Percentiles rank a stretch among this genome's conserved stretches.
Conservation (phyloP, 1,140 invertebrate genomes). For the Drosophila ficusphila region DNA sequence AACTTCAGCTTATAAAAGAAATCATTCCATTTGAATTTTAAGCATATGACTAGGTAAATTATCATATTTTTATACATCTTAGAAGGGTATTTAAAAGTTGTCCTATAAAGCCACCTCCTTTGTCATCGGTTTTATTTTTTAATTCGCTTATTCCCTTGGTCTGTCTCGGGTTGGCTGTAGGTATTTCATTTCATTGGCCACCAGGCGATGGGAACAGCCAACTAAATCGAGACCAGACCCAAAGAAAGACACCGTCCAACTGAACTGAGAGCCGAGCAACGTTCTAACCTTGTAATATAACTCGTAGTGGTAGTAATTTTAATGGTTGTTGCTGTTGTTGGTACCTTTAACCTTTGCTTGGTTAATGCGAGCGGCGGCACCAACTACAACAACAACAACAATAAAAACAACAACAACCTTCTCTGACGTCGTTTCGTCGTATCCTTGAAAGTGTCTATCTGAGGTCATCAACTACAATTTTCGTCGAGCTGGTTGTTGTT, state of each 20-base stretch:
- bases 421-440: constrained; percentile 43
- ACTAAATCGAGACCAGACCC: constrained; percentile 7
- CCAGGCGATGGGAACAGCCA: constrained; percentile 22
- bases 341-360: constrained; percentile 79
- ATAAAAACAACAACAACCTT: constrained; percentile 38
- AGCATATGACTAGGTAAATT: too few species aligned
- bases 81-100: not conserved
- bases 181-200: constrained; percentile 52
- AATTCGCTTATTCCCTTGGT: constrained; percentile 34
- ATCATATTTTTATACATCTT: too few species aligned
- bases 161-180: constrained; percentile 14
- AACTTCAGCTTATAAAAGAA: too few species aligned
- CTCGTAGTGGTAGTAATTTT: constrained; percentile 33
- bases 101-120: not conserved
- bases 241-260: constrained; percentile 20
- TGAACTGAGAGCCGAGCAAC: constrained; percentile 50
- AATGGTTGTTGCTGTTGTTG: constrained; percentile 47
- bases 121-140: constrained; percentile 24
- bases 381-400: not conserved
- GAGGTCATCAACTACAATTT: constrained; percentile 81
- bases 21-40: too few species aligned
- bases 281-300: constrained; percentile 67
- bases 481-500: constrained; percentile 35
- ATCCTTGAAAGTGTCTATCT: constrained; percentile 78
- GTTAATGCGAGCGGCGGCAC: constrained; percentile 31